Conservation (phyloP, 2,888 invertebrate genomes). For the Meiosimyza decipiens region DNA sequence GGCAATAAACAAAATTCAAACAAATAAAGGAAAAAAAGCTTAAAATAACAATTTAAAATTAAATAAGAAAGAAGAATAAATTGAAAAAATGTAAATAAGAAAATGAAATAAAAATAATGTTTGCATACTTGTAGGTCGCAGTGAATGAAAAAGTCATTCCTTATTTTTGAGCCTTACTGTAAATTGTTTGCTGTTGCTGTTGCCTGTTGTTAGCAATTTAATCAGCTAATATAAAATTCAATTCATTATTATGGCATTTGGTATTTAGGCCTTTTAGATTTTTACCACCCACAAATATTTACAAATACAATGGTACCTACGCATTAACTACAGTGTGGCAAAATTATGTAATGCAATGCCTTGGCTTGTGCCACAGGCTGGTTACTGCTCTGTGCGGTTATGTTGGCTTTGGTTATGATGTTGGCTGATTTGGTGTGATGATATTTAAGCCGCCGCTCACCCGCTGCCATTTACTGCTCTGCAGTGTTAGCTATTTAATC, state of each 20-base stretch:
- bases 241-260: constrained; percentile 24
- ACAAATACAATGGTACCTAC: not conserved
- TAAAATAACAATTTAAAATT: constrained; percentile 3
- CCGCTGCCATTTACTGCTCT: too few species aligned
- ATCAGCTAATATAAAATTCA: constrained; percentile 28
- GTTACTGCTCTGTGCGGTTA: too few species aligned
- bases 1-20: not conserved
- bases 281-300: not conserved
- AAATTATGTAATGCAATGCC: too few species aligned
- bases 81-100: constrained; percentile 13
- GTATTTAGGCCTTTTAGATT: not conserved
- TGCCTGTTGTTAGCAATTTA: constrained; percentile 10
- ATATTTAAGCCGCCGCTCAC: too few species aligned
- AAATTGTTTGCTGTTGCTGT: not conserved
- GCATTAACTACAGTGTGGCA: not conserved
- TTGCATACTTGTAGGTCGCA: too few species aligned
- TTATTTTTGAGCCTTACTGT: not conserved
- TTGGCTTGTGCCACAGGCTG: too few species aligned
- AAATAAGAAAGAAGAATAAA: not conserved
- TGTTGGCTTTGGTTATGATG: not conserved
- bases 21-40: not conserved
- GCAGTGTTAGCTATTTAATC: constrained; percentile 19
- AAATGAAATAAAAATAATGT: not conserved
- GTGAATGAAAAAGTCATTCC: not conserved
- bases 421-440: not conserved